Percentiles rank a stretch among this genome's conserved stretches.
Conservation (phyloP, 37 sponge, comb jelly and placozoan species). For the Halichondria panicea region DNA sequence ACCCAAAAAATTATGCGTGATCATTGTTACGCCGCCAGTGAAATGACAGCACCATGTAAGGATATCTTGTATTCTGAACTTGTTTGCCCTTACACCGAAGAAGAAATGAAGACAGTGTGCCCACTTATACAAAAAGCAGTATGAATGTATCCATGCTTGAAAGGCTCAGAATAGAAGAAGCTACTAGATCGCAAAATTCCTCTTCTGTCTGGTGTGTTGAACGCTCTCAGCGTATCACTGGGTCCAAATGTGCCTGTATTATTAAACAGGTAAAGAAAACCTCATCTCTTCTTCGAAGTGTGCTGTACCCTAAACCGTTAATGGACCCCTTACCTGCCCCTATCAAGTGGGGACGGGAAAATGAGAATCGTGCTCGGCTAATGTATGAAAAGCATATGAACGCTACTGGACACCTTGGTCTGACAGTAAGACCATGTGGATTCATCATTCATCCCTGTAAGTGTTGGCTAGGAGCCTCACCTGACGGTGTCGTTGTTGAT, state of each 20-base stretch:
- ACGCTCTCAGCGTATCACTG: slow-evolving; percentile 22
- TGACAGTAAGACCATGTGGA: slow-evolving; percentile 34
- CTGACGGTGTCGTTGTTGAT: slow-evolving; percentile 59
- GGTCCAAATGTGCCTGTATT: slow-evolving; percentile 40
- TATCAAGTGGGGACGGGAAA: slow-evolving; percentile 47
- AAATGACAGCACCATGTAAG: not conserved
- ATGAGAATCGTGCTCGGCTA: slow-evolving; percentile 26
- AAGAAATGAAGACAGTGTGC: not conserved
- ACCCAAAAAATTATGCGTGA: slow-evolving; percentile 22
- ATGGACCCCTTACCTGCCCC: slow-evolving; percentile 14
- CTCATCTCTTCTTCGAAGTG: slow-evolving; percentile 6
- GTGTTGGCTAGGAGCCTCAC: slow-evolving; percentile 56
- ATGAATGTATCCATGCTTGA: slow-evolving; percentile 8
- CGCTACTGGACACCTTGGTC: slow-evolving; percentile 6
- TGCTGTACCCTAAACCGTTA: slow-evolving; percentile 42
- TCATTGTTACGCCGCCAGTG: slow-evolving; percentile 11
- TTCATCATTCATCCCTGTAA: slow-evolving; percentile 37
- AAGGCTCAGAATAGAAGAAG: slow-evolving; percentile 9
- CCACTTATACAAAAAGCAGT: not conserved
- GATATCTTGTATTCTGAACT: not conserved
- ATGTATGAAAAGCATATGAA: slow-evolving; percentile 26
- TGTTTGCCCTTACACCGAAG: not conserved
- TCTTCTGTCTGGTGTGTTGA: slow-evolving; percentile 8
- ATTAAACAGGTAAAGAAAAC: slow-evolving; percentile 17
- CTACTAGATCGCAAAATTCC: slow-evolving; percentile 5